phyloP scores from a whole-genome alignment of 1,140 invertebrate genomes.

The Drosophila repletoides region DNA sequence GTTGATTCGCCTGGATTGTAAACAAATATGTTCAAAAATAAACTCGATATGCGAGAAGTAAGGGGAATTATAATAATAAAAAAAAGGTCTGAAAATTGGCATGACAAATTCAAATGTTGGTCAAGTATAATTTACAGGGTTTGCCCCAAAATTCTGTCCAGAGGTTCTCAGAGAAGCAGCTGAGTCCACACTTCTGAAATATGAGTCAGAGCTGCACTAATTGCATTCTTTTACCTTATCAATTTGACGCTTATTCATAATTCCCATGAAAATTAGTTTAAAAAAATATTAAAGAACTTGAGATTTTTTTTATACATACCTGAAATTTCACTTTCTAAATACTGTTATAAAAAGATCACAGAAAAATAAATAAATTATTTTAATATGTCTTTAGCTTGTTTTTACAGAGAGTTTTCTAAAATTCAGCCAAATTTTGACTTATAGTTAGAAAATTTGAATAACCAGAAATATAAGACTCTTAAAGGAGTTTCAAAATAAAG shows the following conservation, averaged over 20 bases:
- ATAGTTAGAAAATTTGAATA: too few species aligned
- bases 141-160: slow-evolving; percentile 1
- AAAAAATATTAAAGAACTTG: too few species aligned
- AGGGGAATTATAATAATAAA: not conserved
- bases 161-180: not conserved
- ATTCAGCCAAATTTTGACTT: too few species aligned
- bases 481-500: too few species aligned
- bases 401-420: too few species aligned
- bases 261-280: not conserved
- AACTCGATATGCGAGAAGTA: slow-evolving; percentile 26
- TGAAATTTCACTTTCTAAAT: too few species aligned
- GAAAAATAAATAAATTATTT: too few species aligned
- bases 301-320: too few species aligned
- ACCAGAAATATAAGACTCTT: too few species aligned
- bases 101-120: slow-evolving; percentile 59
- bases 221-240: slow-evolving; percentile 12
- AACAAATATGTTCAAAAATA: slow-evolving; percentile 61
- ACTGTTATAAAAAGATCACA: too few species aligned
- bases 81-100: not conserved
- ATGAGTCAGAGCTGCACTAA: slow-evolving; percentile 7
- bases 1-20: slow-evolving; percentile 40
- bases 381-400: too few species aligned
- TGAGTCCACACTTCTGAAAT: slow-evolving; percentile 8
- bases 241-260: slow-evolving; percentile 1
- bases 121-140: slow-evolving; percentile 11